phyloP scores from a whole-genome alignment of 2,797 vertebrate genomes.

The Tapera naevia region DNA sequence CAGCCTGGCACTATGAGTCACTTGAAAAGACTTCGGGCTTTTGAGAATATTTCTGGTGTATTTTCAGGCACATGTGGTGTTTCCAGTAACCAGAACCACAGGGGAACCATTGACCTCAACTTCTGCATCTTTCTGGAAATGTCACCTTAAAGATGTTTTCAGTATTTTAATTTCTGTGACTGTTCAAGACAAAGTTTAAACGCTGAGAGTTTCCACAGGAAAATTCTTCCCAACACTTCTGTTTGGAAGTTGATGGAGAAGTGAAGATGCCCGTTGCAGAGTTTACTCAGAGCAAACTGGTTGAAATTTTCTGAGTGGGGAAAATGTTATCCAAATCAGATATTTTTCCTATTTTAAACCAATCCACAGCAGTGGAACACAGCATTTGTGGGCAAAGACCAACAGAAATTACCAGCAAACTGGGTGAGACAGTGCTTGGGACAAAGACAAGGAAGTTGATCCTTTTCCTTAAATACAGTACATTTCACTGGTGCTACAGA shows the following conservation, averaged over 20 bases:
- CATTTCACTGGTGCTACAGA: background rate
- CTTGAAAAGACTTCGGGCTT: background rate
- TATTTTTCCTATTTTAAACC: background rate
- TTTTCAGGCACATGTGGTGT: background rate
- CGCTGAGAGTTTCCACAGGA: background rate
- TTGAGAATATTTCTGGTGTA: background rate
- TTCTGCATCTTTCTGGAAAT: background rate
- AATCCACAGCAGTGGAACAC: background rate
- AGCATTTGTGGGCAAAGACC: background rate
- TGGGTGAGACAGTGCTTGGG: background rate
- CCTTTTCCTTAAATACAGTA: background rate
- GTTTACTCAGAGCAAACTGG: background rate
- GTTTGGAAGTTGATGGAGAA: background rate
- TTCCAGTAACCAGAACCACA: background rate
- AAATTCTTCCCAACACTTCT: background rate
- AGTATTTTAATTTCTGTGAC: background rate
- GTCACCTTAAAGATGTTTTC: background rate
- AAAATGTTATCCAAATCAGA: background rate
- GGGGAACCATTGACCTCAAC: background rate
- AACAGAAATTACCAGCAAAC: background rate
- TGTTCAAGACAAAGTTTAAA: background rate
- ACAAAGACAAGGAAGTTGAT: background rate
- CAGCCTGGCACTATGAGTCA: background rate
- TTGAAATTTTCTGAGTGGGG: background rate
- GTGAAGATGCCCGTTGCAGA: rapidly evolving